Base-by-base conservation (phyloP, 92 coral and sea anemone genomes). In the Parazoanthus darwini region DNA sequence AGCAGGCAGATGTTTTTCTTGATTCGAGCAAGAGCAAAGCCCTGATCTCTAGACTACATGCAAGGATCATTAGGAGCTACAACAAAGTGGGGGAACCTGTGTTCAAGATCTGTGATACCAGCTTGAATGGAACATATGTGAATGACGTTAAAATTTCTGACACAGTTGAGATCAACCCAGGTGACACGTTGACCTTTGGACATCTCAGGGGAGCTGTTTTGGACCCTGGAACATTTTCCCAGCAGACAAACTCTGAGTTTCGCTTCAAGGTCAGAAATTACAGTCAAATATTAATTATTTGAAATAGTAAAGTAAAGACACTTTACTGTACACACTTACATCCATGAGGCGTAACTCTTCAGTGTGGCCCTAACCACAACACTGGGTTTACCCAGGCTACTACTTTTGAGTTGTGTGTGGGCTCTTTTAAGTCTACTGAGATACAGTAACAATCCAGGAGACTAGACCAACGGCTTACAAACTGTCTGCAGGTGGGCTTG, bases 101-200 rank as follows among this genome's bases (percentile, higher is more conserved):
- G 33, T 94, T 96, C 50, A 91, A 79, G 77, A 91, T 96, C 73
- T 92, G 96, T 38, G 98, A 96, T 71, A 95, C 98, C 13, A 96
- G 98, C 88, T 85, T 96, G 6, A 96, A 94, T 90, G 99, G 99
- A n/a, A 96, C 99, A 9, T 96, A 80, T 83, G 94, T 96, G 39
- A 96, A 96, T 89, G 97, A 95, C 42, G 68, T 90, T 11, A 96
- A 96, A 77, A 90, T 95, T 51, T 82, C 94, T 8, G 94, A 91
- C 58, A 90, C 96, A 9, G 93, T 92, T 51, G 91, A 91, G 22
- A 82, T 96, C 77, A 82, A 66, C 9, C 95, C 93, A 44, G 99
- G 99, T 0, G 99, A 96, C 84, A 94, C 91, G 3, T 83, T 96
- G n/a, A 92, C 95, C 43, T 96, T 96, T 92, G 99, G 99, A 38